Conservation (phyloP, 2,888 invertebrate genomes). For the Hypolimnas misippus region DNA sequence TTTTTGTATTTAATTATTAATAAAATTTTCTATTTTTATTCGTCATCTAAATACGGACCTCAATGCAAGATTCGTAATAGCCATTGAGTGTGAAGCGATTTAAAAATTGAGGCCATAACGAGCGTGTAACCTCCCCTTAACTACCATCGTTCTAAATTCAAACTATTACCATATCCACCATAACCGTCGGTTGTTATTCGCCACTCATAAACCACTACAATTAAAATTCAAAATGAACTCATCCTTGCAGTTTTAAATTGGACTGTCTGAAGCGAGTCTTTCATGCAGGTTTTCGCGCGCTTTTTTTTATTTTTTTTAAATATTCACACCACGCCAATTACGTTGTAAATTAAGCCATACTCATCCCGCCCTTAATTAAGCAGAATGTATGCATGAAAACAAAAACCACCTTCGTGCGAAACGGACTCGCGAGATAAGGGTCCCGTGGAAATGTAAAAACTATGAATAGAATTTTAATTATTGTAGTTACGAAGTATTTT, state of each 20-base stretch:
- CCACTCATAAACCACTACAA: conserved; percentile 7
- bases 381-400: conserved; percentile 23
- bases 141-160: neutral
- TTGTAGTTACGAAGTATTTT: too few species aligned
- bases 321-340: conserved; percentile 24
- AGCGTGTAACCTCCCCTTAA: neutral
- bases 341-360: conserved; percentile 30
- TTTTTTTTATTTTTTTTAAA: neutral
- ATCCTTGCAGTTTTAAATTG: conserved; percentile 3
- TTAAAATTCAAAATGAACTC: neutral
- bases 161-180: neutral
- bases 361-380: conserved; percentile 33
- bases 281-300: conserved; percentile 5
- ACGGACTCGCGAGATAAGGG: neutral
- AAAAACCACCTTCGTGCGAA: conserved; percentile 3
- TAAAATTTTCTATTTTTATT: too few species aligned
- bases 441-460: too few species aligned
- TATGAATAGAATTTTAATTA: too few species aligned
- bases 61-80: too few species aligned
- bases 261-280: conserved; percentile 3
- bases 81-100: too few species aligned
- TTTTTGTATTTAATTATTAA: too few species aligned
- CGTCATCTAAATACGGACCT: too few species aligned
- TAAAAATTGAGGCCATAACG: too few species aligned
- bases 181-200: conserved; percentile 1